Percentiles rank a stretch among this genome's conserved stretches.
Evolutionary conservation across 2,888 invertebrate genomes (phyloP).

Genomic region (Drosophila ezoana): DNA sequence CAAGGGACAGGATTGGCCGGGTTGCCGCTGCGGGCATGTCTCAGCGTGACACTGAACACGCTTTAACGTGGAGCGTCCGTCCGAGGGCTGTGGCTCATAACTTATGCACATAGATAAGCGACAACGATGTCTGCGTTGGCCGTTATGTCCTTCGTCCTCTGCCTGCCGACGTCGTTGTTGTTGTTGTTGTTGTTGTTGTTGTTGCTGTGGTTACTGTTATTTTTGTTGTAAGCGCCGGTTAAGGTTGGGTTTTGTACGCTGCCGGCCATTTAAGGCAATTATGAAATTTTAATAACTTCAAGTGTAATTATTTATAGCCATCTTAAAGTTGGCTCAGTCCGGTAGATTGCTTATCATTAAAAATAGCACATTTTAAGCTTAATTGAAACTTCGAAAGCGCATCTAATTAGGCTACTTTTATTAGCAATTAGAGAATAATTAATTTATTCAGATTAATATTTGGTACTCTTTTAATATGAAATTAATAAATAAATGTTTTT

Average conservation of each 20-base stretch:
- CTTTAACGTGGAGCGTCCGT: constrained; percentile 62
- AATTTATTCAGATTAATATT: neutral
- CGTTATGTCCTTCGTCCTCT: constrained; percentile 22
- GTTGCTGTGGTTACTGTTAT: constrained; percentile 11
- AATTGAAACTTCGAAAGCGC: constrained; percentile 37
- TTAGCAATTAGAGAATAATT: constrained; percentile 3
- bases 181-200: neutral
- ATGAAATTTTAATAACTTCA: constrained; percentile 71
- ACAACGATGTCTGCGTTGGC: constrained; percentile 39
- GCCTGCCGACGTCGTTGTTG: constrained; percentile 6
- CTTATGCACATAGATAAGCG: constrained; percentile 80
- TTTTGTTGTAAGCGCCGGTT: constrained; percentile 28
- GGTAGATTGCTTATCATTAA: constrained; percentile 13
- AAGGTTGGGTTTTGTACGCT: constrained; percentile 37
- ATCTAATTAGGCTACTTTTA: constrained; percentile 30
- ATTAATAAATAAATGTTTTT: too few relatives aligned
- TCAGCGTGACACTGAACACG: constrained; percentile 73
- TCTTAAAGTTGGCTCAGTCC: constrained; percentile 29
- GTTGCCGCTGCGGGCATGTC: constrained; percentile 17
- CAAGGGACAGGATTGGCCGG: neutral
- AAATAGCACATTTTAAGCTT: constrained; percentile 23
- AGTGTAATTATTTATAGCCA: constrained; percentile 63
- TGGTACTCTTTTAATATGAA: neutral
- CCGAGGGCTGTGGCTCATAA: constrained; percentile 63
- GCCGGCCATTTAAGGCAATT: constrained; percentile 69